These are phyloP conservation scores for Tolmerus cingulatus DNA, from an alignment of 2,888 invertebrate species.

Conservation along the genomic window DNA sequence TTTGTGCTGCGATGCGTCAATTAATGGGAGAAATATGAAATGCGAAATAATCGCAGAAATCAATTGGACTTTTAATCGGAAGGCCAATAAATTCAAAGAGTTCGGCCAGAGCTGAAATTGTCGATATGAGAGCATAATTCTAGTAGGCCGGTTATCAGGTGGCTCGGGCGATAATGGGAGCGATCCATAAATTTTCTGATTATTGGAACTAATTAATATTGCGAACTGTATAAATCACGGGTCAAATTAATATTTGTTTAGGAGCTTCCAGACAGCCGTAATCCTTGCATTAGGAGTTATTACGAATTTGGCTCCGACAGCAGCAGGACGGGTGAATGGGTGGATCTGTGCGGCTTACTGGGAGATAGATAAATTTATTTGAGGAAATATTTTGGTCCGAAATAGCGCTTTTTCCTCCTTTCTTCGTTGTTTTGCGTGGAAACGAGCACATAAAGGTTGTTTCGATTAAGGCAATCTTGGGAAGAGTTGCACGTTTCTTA, in stretches of 20 bases:
- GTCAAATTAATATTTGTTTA: constrained; percentile 16
- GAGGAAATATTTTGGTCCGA: background rate
- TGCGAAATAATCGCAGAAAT: background rate
- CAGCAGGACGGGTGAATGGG: background rate
- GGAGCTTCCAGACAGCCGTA: background rate
- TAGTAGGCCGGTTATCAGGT: background rate
- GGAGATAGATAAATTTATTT: background rate
- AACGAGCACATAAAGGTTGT: background rate
- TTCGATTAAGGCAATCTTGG: background rate
- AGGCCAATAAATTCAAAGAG: background rate
- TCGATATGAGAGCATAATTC: background rate
- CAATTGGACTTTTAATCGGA: background rate
- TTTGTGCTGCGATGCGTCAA: background rate
- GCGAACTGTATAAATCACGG: constrained; percentile 23
- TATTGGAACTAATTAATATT: constrained; percentile 24
- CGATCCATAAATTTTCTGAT: constrained; percentile 25
- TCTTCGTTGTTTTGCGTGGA: background rate
- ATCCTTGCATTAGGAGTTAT: constrained; percentile 15
- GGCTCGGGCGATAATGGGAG: background rate
- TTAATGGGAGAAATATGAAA: background rate
- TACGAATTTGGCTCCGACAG: constrained; percentile 9
- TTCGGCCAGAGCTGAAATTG: background rate
- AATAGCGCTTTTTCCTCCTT: background rate
- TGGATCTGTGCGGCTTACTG: background rate
- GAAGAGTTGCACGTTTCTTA: background rate